Evolutionary conservation across 2,113 vertebrate species (phyloP).

Genomic region (Saimiri boliviensis): DNA sequence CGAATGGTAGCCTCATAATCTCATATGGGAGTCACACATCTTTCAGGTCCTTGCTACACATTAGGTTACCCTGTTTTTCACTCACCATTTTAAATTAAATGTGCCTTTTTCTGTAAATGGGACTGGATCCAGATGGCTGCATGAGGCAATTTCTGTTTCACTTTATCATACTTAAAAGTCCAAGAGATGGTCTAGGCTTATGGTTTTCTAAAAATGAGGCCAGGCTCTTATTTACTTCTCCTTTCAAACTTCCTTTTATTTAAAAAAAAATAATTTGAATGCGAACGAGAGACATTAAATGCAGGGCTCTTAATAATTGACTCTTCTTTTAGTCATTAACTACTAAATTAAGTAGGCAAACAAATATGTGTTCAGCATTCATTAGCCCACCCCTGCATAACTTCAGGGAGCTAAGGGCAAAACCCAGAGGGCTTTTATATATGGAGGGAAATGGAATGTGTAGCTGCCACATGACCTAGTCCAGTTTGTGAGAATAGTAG

Average conservation of each 20-base stretch:
- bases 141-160: not conserved
- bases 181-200: not conserved
- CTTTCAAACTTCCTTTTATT: constrained; percentile 5
- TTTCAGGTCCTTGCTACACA: not conserved
- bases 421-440: not conserved
- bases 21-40: not conserved
- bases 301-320: constrained; percentile 32
- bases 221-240: not conserved
- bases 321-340: constrained; percentile 41
- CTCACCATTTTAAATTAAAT: not conserved
- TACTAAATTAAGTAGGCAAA: constrained; percentile 19
- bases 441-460: not conserved
- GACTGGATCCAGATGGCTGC: not conserved
- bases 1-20: not conserved
- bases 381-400: not conserved
- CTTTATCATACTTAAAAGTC: not conserved
- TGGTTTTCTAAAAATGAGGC: constrained; percentile 20
- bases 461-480: not conserved
- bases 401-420: not conserved
- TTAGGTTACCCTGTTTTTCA: not conserved
- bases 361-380: not conserved
- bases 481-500: not conserved
- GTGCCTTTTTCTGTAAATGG: not conserved
- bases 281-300: constrained; percentile 46
- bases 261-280: constrained; percentile 52